Evolutionary conservation across 2,113 vertebrate species (phyloP).

Genomic region (Mobula birostris): DNA sequence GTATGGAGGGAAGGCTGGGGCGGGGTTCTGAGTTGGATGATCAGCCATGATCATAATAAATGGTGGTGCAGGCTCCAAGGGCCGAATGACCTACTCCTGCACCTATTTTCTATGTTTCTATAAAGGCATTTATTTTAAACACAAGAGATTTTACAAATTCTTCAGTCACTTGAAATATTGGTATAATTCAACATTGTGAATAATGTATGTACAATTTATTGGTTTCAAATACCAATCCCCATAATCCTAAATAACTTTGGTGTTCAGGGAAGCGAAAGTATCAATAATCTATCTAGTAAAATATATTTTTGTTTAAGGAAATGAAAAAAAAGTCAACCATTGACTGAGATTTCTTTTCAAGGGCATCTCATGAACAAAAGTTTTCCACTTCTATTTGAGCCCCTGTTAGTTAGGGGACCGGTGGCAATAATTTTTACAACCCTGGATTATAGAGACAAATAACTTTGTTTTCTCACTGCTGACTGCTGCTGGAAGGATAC

Average conservation of each 20-base stretch:
- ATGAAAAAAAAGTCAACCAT: background rate
- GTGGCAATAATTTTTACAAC: background rate
- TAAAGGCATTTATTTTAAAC: background rate
- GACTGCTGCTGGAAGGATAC: background rate
- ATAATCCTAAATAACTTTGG: background rate
- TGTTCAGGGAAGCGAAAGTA: background rate
- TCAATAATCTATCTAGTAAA: background rate
- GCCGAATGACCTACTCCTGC: no score
- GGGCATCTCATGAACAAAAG: background rate
- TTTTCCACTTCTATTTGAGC: background rate
- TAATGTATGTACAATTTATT: background rate
- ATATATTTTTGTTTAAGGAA: background rate
- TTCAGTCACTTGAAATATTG: background rate
- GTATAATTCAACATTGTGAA: background rate
- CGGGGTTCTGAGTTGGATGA: no score
- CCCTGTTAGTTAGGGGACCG: background rate
- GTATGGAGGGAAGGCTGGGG: no score
- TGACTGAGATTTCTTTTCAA: background rate
- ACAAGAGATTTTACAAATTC: no score
- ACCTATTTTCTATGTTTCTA: no score
- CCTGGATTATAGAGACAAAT: background rate
- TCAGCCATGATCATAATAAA: no score
- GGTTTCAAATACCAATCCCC: background rate
- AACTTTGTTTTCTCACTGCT: background rate
- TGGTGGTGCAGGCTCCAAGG: no score